phyloP scores from a whole-genome alignment of 2,797 vertebrate genomes.

The Hyperoplus lanceolatus region DNA sequence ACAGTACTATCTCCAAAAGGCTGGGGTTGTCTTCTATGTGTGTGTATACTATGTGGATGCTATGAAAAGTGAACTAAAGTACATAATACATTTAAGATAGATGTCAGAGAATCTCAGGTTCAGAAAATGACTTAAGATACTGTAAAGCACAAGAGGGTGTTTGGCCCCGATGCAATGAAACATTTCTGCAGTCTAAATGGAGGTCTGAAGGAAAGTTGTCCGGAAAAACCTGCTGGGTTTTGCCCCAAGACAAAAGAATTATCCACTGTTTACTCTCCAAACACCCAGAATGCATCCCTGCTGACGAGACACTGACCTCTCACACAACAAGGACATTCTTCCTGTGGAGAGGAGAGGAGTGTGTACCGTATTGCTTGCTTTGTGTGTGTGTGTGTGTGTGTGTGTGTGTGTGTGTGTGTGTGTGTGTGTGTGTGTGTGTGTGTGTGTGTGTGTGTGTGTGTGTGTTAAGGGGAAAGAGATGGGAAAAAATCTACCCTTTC shows the following conservation, averaged over 20 bases:
- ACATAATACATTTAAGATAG: too few species aligned
- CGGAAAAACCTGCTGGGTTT: conserved; percentile 66
- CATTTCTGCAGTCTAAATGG: conserved; percentile 3
- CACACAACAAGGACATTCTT: conserved; percentile 67
- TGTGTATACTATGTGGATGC: too few species aligned
- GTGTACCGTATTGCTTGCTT: conserved; percentile 34
- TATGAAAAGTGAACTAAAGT: too few species aligned
- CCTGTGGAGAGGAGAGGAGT: conserved; percentile 56
- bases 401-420: conserved; percentile 15
- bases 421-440: background rate
- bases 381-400: conserved; percentile 3
- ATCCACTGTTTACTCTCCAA: conserved; percentile 79
- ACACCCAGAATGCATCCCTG: conserved; percentile 77
- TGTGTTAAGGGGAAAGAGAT: conserved; percentile 37
- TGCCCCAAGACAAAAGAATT: conserved; percentile 61
- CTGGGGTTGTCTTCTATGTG: too few species aligned
- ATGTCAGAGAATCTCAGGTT: background rate
- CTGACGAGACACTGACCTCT: conserved; percentile 73
- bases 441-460: conserved; percentile 18
- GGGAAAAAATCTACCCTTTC: conserved; percentile 7
- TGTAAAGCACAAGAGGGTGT: conserved; percentile 38
- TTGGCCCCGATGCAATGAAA: conserved; percentile 3
- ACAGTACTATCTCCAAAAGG: too few species aligned
- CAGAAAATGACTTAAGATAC: background rate
- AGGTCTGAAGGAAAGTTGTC: conserved; percentile 48